phyloP scores from a whole-genome alignment of 2,113 vertebrate species.

The Podocnemis expansa region DNA sequence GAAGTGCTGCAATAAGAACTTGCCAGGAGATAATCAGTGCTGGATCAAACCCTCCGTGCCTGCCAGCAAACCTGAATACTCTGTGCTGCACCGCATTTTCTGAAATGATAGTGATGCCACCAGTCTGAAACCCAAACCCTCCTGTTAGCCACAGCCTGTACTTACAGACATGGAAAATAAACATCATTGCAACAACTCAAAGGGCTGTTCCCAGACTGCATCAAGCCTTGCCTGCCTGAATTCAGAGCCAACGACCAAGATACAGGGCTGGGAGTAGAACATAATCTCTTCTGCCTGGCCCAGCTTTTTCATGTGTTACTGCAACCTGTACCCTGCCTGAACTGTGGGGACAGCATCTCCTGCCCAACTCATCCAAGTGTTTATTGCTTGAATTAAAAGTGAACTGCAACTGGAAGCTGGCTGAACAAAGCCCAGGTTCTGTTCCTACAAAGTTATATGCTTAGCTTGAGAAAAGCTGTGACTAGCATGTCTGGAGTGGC shows the following conservation, averaged over 20 bases:
- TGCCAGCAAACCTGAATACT: not conserved
- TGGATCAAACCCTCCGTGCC: not conserved
- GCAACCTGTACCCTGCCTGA: not conserved
- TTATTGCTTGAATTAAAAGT: not conserved
- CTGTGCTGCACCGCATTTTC: not conserved
- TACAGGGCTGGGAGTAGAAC: not conserved
- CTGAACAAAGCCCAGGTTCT: accelerated
- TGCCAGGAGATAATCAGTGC: not conserved
- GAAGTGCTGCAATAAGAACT: not conserved
- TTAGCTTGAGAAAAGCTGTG: accelerated
- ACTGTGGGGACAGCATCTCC: not conserved
- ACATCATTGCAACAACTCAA: not conserved
- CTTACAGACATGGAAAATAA: not conserved
- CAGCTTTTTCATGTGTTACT: accelerated
- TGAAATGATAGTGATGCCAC: not conserved
- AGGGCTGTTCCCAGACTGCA: not conserved
- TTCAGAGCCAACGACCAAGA: not conserved
- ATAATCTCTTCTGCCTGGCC: not conserved
- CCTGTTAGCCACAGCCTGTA: not conserved
- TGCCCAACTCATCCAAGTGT: accelerated
- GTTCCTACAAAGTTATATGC: not conserved
- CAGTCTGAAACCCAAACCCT: not conserved
- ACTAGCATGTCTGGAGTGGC: accelerated
- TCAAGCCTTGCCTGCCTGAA: not conserved
- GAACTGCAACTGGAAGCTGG: accelerated